phyloP scores from a whole-genome alignment of 2,888 invertebrate species.

The Dryococelus australis region DNA sequence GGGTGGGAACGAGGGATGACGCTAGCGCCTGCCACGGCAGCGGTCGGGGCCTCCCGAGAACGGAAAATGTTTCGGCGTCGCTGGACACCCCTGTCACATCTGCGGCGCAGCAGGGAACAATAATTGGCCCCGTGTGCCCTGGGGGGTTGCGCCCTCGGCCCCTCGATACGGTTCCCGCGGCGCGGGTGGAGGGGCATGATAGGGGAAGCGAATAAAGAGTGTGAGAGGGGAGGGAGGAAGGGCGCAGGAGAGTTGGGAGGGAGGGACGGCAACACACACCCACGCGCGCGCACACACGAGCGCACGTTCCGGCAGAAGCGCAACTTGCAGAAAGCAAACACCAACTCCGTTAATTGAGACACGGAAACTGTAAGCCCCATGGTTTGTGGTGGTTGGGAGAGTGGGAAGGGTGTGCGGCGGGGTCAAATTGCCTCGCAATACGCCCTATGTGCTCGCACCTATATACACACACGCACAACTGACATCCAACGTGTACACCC shows the following conservation, averaged over 20 bases:
- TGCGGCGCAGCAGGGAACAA: slow-evolving; percentile 33
- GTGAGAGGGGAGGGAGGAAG: too few relatives aligned
- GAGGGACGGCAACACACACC: background rate
- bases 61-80: too few relatives aligned
- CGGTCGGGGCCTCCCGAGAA: too few relatives aligned
- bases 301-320: slow-evolving; percentile 36
- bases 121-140: slow-evolving; percentile 37
- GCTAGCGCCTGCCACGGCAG: too few relatives aligned
- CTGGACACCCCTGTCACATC: slow-evolving; percentile 23
- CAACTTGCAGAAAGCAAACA: slow-evolving; percentile 45
- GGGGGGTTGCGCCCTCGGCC: background rate
- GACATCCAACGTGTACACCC: background rate
- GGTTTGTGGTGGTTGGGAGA: background rate
- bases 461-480: background rate
- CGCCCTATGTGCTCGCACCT: slow-evolving; percentile 6
- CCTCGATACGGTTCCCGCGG: background rate
- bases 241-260: background rate
- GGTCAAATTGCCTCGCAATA: slow-evolving; percentile 5
- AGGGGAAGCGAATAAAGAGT: slow-evolving; percentile 19
- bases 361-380: slow-evolving; percentile 31
- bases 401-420: background rate
- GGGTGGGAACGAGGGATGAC: too few relatives aligned
- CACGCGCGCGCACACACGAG: background rate
- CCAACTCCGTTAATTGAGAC: slow-evolving; percentile 43
- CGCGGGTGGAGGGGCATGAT: background rate